Conservation (phyloP, 1,140 invertebrate genomes). For the Drosophila albomicans region DNA sequence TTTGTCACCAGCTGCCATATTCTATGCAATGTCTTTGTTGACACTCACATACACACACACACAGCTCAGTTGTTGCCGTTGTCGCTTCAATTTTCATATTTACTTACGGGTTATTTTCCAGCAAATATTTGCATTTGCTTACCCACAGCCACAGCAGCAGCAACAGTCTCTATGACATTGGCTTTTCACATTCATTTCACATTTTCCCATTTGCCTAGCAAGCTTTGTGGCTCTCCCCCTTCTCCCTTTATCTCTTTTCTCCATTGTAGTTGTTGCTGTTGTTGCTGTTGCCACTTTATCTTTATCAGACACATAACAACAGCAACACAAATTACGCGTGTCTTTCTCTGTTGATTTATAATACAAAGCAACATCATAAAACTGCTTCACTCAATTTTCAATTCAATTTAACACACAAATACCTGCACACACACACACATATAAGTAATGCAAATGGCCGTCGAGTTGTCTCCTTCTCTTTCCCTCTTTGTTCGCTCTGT, state of each 20-base stretch:
- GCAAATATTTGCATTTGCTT: conserved; percentile 66
- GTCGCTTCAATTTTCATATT: conserved; percentile 63
- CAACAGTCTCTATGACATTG: conserved; percentile 40
- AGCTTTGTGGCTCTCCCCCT: conserved; percentile 29
- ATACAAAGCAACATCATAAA: conserved; percentile 53
- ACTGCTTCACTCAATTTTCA: conserved; percentile 56
- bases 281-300: conserved; percentile 11
- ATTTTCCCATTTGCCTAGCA: conserved; percentile 25
- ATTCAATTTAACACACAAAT: conserved; percentile 52
- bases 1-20: conserved; percentile 32
- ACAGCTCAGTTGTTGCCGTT: conserved; percentile 17
- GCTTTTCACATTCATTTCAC: conserved; percentile 45
- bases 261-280: conserved; percentile 1
- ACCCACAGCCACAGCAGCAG: conserved; percentile 1
- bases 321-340: conserved; percentile 37
- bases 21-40: conserved; percentile 32
- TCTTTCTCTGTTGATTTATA: conserved; percentile 49
- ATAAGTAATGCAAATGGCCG: conserved; percentile 40
- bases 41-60: conserved; percentile 14
- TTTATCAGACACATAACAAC: conserved; percentile 25
- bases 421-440: conserved; percentile 2
- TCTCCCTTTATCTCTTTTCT: background rate
- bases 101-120: conserved; percentile 65
- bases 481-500: conserved; percentile 16
- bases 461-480: conserved; percentile 23